Percentiles rank a stretch among this genome's conserved stretches.
phyloP scores from a whole-genome alignment of 1,140 invertebrate genomes.

The Nilaparvata lugens region DNA sequence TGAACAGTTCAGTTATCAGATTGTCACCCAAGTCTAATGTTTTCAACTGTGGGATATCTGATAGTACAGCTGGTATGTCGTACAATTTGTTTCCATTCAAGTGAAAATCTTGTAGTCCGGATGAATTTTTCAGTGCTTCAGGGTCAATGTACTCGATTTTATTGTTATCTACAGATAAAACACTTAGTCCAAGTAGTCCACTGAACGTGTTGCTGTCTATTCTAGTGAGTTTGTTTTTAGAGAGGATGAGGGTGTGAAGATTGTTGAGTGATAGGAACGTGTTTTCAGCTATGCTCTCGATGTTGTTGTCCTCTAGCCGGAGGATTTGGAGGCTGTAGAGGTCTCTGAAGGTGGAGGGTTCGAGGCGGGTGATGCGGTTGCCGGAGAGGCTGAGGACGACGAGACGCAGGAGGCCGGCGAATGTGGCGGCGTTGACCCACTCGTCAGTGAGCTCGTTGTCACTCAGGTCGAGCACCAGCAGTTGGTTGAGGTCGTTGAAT shows the following conservation, averaged over 20 bases:
- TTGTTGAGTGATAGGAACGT: conserved; percentile 72
- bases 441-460: conserved; percentile 76
- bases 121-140: conserved; percentile 73
- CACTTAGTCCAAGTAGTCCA: conserved; percentile 63
- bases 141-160: conserved; percentile 63
- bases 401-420: conserved; percentile 68
- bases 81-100: conserved; percentile 78
- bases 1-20: conserved; percentile 70
- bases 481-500: conserved; percentile 68
- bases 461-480: conserved; percentile 74
- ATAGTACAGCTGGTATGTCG: conserved; percentile 73
- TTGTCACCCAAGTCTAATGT: conserved; percentile 85
- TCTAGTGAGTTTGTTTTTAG: conserved; percentile 70
- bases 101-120: conserved; percentile 77
- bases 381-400: conserved; percentile 71
- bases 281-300: conserved; percentile 70
- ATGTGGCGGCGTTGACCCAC: conserved; percentile 81
- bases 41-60: conserved; percentile 67
- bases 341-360: conserved; percentile 68
- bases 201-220: conserved; percentile 69
- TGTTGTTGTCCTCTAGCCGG: conserved; percentile 70
- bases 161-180: conserved; percentile 79
- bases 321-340: conserved; percentile 72
- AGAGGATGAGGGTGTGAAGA: conserved; percentile 75
- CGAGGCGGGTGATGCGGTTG: conserved; percentile 69